These are phyloP conservation scores for Fissipunctia ypsillon DNA, from an alignment of 2,888 invertebrate species.

Conservation along the genomic window DNA sequence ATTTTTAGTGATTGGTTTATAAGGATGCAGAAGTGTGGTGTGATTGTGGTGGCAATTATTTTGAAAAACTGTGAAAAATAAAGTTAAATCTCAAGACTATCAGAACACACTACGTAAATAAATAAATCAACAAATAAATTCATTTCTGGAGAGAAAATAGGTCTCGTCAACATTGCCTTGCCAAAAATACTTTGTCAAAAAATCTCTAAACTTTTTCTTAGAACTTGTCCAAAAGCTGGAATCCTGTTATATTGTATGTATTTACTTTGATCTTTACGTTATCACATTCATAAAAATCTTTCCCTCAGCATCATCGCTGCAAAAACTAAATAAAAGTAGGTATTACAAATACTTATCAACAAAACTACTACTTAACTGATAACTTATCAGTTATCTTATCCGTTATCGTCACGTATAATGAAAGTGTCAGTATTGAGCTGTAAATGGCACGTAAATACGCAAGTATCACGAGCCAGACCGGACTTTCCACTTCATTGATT, in stretches of 20 bases:
- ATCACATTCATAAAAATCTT: neutral
- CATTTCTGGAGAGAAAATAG: neutral
- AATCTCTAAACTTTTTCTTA: no score
- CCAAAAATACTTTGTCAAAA: neutral
- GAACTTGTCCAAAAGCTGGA: no score
- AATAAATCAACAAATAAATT: neutral
- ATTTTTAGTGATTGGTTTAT: no score
- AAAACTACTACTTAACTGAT: neutral
- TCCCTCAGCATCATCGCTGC: neutral
- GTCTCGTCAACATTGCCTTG: neutral
- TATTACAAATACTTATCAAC: slow-evolving; percentile 7
- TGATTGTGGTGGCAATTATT: no score
- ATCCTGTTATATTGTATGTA: neutral
- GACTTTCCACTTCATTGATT: slow-evolving; percentile 13
- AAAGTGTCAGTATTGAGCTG: slow-evolving; percentile 16
- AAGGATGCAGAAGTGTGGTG: no score
- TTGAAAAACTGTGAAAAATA: no score
- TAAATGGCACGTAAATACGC: slow-evolving; percentile 2
- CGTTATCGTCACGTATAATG: neutral
- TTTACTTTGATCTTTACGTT: neutral
- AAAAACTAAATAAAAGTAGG: neutral
- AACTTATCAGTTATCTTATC: slow-evolving; percentile 20
- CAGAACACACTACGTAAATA: no score
- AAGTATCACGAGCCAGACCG: slow-evolving; percentile 18
- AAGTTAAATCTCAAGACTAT: no score